Conservation (phyloP, 2,113 vertebrate genomes). For the Perca flavescens region DNA sequence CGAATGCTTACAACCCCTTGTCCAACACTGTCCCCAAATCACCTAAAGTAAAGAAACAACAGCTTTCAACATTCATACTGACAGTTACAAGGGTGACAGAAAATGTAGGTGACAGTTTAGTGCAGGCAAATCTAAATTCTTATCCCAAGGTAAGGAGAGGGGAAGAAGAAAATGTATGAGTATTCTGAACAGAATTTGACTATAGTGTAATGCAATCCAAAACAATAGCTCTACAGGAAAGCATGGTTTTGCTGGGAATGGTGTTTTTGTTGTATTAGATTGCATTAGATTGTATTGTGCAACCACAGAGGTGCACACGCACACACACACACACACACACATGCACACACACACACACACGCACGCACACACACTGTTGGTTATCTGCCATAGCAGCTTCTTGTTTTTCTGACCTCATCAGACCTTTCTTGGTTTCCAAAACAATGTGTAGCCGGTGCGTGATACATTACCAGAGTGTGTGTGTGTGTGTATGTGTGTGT, state of each 20-base stretch:
- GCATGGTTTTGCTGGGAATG: background rate
- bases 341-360: background rate
- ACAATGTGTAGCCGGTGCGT: background rate
- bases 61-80: background rate
- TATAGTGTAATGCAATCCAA: background rate
- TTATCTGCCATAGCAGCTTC: background rate
- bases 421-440: constrained; percentile 17
- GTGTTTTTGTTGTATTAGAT: background rate
- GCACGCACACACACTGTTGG: background rate
- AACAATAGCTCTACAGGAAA: background rate
- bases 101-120: background rate
- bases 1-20: too few relatives aligned
- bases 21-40: background rate
- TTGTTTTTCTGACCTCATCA: constrained; percentile 29
- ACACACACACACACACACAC: background rate
- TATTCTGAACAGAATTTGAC: background rate
- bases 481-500: background rate
- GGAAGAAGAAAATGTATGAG: background rate
- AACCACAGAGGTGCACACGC: background rate
- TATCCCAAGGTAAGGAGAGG: background rate
- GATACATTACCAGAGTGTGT: constrained; percentile 1
- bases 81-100: background rate
- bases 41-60: background rate
- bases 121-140: constrained; percentile 1
- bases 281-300: background rate